Conservation (phyloP, 2,113 vertebrate species). For the Prunella himalayana region DNA sequence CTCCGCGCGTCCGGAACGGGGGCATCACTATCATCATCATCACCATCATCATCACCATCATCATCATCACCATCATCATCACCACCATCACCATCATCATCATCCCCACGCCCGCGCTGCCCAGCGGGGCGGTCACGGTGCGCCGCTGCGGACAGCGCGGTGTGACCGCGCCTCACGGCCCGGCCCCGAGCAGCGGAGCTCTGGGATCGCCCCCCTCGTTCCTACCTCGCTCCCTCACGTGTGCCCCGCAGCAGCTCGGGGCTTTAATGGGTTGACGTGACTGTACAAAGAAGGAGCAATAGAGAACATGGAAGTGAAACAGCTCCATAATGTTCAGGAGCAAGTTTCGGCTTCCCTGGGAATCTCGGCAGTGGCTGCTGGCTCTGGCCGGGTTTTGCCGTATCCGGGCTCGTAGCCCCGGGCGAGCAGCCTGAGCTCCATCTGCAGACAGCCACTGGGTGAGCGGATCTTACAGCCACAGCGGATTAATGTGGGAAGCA, state of each 20-base stretch:
- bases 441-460: neutral
- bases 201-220: accelerated
- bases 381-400: neutral
- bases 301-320: neutral
- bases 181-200: neutral
- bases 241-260: neutral
- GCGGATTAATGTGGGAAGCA: neutral
- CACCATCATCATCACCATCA: accelerated
- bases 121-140: neutral
- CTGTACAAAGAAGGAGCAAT: neutral
- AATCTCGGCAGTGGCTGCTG: neutral
- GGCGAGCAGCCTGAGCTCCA: neutral
- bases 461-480: neutral
- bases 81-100: accelerated
- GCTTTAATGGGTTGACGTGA: accelerated
- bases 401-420: neutral
- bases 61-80: accelerated
- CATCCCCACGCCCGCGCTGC: neutral
- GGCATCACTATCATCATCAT: accelerated
- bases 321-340: neutral
- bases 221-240: neutral
- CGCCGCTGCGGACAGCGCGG: neutral
- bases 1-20: neutral
- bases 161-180: neutral
- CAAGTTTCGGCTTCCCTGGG: neutral